phyloP scores from a whole-genome alignment of 64 coral and sea anemone species.

The Montipora efflorescens region DNA sequence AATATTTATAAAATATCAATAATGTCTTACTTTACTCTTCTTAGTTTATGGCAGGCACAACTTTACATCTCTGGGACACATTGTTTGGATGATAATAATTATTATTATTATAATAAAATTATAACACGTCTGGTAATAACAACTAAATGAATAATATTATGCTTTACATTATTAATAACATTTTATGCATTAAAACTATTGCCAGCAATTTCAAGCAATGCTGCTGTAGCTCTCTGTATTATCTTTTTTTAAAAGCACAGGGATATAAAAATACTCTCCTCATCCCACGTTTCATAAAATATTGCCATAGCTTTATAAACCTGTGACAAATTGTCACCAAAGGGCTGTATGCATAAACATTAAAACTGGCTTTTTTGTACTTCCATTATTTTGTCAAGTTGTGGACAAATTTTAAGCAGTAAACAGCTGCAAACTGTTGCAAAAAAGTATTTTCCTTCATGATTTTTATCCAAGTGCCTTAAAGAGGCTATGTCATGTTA shows the following conservation, averaged over 20 bases:
- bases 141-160: constrained; percentile 5
- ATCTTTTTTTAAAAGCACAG: constrained; percentile 33
- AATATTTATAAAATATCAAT: constrained; percentile 63
- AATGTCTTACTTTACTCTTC: constrained; percentile 60
- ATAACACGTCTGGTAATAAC: neutral
- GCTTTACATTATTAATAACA: constrained; percentile 37
- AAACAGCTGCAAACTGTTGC: too few species aligned
- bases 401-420: too few species aligned
- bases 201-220: constrained; percentile 17
- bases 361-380: too few species aligned
- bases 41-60: constrained; percentile 58
- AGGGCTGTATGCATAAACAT: too few species aligned
- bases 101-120: too few species aligned
- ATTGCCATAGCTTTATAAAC: neutral
- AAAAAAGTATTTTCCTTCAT: too few species aligned
- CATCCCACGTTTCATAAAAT: neutral
- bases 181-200: constrained; percentile 54
- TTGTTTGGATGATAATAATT: neutral
- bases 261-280: constrained; percentile 57
- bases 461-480: too few species aligned
- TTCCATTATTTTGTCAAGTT: too few species aligned
- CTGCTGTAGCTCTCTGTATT: neutral
- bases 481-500: too few species aligned
- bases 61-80: constrained; percentile 49
- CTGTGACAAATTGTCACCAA: neutral